A percentile compares a stretch with the other conserved stretches of the same genome.
phyloP scores from a whole-genome alignment of 2,888 invertebrate species.

The Caprella mutica region DNA sequence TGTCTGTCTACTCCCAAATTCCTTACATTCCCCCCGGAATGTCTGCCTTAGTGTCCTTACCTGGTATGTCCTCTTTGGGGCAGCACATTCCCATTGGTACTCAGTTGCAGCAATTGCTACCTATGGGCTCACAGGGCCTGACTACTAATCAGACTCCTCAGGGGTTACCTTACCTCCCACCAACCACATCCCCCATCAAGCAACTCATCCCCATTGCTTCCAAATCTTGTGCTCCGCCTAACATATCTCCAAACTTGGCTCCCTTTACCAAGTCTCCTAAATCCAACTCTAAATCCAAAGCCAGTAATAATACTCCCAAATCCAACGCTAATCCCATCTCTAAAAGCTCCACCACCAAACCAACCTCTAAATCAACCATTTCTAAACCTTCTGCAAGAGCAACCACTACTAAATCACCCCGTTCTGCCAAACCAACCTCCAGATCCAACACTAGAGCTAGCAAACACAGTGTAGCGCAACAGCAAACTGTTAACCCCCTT shows the following conservation, averaged over 20 bases:
- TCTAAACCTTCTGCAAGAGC: constrained; percentile 4
- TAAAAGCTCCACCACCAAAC: constrained; percentile 4
- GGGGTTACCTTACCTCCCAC: not conserved
- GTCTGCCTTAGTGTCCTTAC: constrained; percentile 1
- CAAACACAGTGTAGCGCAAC: too few species aligned
- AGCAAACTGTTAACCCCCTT: too few species aligned
- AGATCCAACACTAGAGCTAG: not conserved
- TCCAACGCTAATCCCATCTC: not conserved
- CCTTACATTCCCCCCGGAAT: constrained; percentile 3
- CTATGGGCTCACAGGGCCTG: not conserved
- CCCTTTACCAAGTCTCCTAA: not conserved
- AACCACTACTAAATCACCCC: constrained; percentile 4
- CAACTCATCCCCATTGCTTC: constrained; percentile 5
- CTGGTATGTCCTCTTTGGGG: constrained; percentile 4
- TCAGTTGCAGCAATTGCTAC: constrained; percentile 1
- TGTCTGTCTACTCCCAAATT: constrained; percentile 4
- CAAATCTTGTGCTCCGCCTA: constrained; percentile 8
- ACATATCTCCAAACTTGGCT: constrained; percentile 1
- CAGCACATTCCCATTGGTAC: too few species aligned
- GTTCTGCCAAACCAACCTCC: constrained; percentile 1
- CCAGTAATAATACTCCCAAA: not conserved
- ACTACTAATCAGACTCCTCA: not conserved
- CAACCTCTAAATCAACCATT: constrained; percentile 3
- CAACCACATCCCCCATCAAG: constrained; percentile 5
- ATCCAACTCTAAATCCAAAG: not conserved